Base-by-base conservation (phyloP, 2,113 vertebrate species). In the Australoheros scitulus region DNA sequence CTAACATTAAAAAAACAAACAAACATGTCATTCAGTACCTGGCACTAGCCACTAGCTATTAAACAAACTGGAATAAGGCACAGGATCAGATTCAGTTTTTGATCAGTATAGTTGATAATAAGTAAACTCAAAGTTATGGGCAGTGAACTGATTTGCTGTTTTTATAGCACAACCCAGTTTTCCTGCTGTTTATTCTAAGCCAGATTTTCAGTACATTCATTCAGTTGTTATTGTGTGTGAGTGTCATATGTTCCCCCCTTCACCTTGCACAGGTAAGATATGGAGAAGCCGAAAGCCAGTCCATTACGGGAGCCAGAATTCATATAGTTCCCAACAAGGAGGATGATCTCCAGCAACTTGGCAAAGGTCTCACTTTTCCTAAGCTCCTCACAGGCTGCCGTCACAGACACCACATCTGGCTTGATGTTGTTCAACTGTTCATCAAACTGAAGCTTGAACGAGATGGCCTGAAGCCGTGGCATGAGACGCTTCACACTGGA, bases 381-480 rank as follows among this genome's bases (percentile, higher is more conserved):
- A 32, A 98, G 76, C 85, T 98, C 97, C 87, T 98, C 97, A 3
- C 97, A 98, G 1, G 97, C 97, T 0, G 97, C 97, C 1, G 97
- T 97, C 80, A 98, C 97, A 1, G 97, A 96, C 76, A 98, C 97
- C 7, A 98, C 96, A 81, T 98, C 97, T 1, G 97, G 97, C 92
- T 98, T 98, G 76, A 98, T 94, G 85, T 97, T 98, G 92, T 96
- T 97, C 56, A 98, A 93, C 80, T 97, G 97, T 84, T 98, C 97
- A 29, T 95, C 96, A 83, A 98, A 98, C 88, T 97, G 97, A 22
- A 98, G 94, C 93, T 94, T 96, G 94, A 98, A 98, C 85, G 96
- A 95, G 89, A 97, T 97, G 88, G 97, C 94, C 4, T 92, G 94
- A 79, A 98, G 97, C 13, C 97, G 94, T 4, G 96, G 92, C 85